These are phyloP conservation scores for Dolichallabes microphthalmus DNA, from an alignment of 2,113 vertebrate species.

Conservation along the genomic window DNA sequence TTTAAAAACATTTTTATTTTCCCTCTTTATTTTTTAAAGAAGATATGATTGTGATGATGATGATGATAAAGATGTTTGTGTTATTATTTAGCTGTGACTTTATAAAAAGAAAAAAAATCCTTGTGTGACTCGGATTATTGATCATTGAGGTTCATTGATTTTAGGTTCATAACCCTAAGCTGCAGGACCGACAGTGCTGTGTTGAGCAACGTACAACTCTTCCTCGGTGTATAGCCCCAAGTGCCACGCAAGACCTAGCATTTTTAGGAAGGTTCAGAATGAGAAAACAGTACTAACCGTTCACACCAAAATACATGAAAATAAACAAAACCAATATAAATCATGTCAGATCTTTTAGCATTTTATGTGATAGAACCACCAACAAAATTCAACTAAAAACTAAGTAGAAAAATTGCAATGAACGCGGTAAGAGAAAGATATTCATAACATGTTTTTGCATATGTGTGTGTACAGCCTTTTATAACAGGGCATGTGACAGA, in stretches of 20 bases:
- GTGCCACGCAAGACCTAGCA: not conserved
- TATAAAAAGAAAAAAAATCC: not conserved
- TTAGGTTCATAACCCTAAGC: not conserved
- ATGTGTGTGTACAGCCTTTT: not conserved
- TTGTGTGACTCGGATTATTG: conserved; percentile 20
- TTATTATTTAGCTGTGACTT: conserved; percentile 47
- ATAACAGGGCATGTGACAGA: not conserved
- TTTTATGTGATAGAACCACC: not conserved
- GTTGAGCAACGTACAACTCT: not conserved
- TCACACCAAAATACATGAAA: not conserved
- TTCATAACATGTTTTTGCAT: not conserved
- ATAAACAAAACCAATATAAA: not conserved
- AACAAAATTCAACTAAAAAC: no score
- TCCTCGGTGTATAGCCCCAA: not conserved
- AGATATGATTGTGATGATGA: conserved; percentile 44
- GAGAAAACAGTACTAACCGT: not conserved
- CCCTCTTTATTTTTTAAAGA: conserved; percentile 41
- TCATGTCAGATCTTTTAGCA: not conserved
- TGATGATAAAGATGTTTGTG: conserved; percentile 55
- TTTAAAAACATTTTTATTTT: conserved; percentile 43
- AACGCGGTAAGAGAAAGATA: not conserved
- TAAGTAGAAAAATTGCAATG: not conserved
- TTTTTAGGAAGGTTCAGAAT: conserved; percentile 4
- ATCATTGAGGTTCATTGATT: not conserved
- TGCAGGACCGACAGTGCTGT: not conserved